Conservation (phyloP, 2,797 vertebrate genomes). For the Myotis vivesi region DNA sequence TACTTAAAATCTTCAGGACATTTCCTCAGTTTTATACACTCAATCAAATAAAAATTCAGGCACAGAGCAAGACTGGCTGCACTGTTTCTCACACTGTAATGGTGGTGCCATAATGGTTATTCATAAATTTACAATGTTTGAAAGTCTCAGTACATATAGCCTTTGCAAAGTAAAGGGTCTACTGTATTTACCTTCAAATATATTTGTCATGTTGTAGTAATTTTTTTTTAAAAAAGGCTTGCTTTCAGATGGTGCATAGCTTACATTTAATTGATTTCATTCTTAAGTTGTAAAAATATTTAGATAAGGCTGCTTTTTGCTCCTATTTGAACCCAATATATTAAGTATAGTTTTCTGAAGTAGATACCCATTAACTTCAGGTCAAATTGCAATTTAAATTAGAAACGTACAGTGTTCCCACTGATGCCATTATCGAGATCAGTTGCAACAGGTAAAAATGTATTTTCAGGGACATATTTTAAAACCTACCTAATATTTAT, state of each 20-base stretch:
- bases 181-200: constrained; percentile 22
- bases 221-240: background rate
- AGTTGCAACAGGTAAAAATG: background rate
- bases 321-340: background rate
- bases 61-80: background rate
- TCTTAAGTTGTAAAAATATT: constrained; percentile 4
- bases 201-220: background rate
- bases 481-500: background rate
- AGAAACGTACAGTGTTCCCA: background rate
- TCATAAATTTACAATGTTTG: background rate
- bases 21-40: background rate
- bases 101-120: background rate
- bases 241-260: background rate
- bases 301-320: background rate
- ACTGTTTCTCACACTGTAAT: constrained; percentile 5
- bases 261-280: constrained; percentile 18
- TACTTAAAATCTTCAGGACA: constrained; percentile 15
- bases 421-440: background rate
- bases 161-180: background rate
- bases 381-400: background rate
- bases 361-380: background rate
- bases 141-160: background rate
- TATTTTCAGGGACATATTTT: constrained; percentile 13
- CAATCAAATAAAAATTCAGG: background rate
- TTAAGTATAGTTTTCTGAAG: background rate